A percentile compares a stretch with the other conserved stretches of the same genome.
These are phyloP conservation scores for Thera britannica DNA, from an alignment of 2,888 invertebrate species.

Conservation along the genomic window DNA sequence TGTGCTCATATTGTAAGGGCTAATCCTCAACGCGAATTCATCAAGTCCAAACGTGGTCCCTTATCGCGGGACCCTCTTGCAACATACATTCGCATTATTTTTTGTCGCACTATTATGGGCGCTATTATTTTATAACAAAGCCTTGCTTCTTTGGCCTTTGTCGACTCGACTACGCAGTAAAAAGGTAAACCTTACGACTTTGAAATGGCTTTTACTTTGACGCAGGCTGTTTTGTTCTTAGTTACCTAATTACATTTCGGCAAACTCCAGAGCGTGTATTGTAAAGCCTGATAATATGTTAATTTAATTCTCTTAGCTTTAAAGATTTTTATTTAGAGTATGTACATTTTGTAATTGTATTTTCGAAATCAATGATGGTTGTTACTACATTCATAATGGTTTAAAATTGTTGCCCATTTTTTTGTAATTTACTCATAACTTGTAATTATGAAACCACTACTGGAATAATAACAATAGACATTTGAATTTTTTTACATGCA, in stretches of 20 bases:
- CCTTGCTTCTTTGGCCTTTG: conserved; percentile 22
- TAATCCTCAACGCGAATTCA: conserved; percentile 78
- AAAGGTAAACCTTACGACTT: conserved; percentile 18
- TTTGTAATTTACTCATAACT: no score
- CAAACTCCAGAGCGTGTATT: conserved; percentile 12
- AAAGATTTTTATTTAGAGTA: no score
- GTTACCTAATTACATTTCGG: conserved; percentile 24
- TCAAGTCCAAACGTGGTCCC: conserved; percentile 70
- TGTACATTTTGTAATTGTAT: no score
- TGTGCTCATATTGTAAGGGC: conserved; percentile 82
- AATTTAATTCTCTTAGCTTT: neutral
- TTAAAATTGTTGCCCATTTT: no score
- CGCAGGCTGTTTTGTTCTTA: conserved; percentile 22
- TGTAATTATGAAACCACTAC: no score
- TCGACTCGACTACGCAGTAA: conserved; percentile 14
- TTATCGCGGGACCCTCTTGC: conserved; percentile 68
- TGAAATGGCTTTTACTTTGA: conserved; percentile 20
- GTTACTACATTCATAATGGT: no score
- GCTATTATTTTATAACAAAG: conserved; percentile 41
- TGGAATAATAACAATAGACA: no score
- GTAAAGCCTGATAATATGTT: neutral
- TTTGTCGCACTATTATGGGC: conserved; percentile 52
- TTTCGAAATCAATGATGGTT: no score
- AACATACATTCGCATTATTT: conserved; percentile 64
- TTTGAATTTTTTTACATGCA: no score